These are phyloP conservation scores for Caprella mutica DNA, from an alignment of 2,888 invertebrate genomes.

Conservation along the genomic window DNA sequence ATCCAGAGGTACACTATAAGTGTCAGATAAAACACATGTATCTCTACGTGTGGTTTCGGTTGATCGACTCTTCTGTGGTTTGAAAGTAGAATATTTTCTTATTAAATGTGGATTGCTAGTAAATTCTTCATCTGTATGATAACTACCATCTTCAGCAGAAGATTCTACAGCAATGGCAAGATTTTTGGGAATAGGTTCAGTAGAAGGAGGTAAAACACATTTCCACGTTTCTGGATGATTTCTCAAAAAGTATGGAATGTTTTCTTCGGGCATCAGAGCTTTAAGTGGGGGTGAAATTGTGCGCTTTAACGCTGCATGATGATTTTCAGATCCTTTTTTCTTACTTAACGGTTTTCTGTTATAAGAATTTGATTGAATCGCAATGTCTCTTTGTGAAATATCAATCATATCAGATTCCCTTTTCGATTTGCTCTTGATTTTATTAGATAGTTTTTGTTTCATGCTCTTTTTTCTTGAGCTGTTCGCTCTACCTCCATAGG, in stretches of 20 bases:
- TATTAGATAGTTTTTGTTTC: not conserved
- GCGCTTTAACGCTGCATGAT: too few species aligned
- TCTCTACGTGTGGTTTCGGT: too few species aligned
- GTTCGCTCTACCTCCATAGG: not conserved
- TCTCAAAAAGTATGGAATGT: constrained; percentile 25
- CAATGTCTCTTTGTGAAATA: too few species aligned
- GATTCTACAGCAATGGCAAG: too few species aligned
- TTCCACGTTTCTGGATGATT: constrained; percentile 25
- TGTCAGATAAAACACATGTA: too few species aligned
- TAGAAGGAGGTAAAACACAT: constrained; percentile 22
- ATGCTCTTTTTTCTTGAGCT: not conserved
- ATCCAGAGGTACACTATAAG: too few species aligned
- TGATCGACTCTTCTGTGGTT: too few species aligned
- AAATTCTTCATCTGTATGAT: too few species aligned
- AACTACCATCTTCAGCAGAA: too few species aligned
- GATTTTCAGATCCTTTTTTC: not conserved
- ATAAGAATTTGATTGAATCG: too few species aligned
- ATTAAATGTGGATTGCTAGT: constrained; percentile 2
- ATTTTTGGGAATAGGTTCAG: too few species aligned
- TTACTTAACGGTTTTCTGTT: not conserved
- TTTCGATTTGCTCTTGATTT: not conserved
- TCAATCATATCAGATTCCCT: too few species aligned
- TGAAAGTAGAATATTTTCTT: constrained; percentile 4
- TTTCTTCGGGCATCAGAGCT: constrained; percentile 11
- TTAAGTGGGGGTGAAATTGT: not conserved